Percentiles rank a stretch among this genome's conserved stretches.
Conservation (phyloP, 2,888 invertebrate species). For the Agriopis marginaria region DNA sequence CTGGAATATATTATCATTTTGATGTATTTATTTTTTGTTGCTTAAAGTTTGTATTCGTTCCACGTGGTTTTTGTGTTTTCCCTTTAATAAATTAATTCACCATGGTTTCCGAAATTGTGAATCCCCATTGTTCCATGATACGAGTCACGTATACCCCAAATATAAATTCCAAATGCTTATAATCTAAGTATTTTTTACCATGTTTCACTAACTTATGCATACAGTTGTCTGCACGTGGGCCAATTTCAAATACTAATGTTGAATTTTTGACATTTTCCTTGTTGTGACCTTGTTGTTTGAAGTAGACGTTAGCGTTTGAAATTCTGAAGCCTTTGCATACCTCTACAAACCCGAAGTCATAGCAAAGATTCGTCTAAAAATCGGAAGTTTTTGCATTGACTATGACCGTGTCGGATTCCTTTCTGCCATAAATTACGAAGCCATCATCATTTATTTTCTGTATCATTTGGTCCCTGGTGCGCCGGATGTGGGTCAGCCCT, state of each 20-base stretch:
- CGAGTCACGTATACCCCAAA: conserved; percentile 1
- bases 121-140: conserved; percentile 2
- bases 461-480: too few relatives aligned
- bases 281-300: background rate
- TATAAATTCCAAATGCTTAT: background rate
- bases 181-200: background rate
- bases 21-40: too few relatives aligned
- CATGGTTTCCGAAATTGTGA: background rate
- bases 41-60: too few relatives aligned
- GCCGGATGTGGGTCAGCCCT: too few relatives aligned
- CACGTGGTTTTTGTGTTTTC: too few relatives aligned
- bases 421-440: too few relatives aligned
- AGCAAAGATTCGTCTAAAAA: too few relatives aligned
- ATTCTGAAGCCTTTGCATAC: background rate
- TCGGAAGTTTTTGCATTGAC: too few relatives aligned
- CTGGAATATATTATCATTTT: too few relatives aligned
- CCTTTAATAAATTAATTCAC: background rate
- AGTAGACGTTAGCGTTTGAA: background rate
- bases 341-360: too few relatives aligned
- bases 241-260: conserved; percentile 1
- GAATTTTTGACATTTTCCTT: background rate
- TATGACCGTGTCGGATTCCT: too few relatives aligned
- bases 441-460: too few relatives aligned
- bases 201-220: background rate
- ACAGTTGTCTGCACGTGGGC: background rate